Conservation (phyloP, 2,113 vertebrate genomes). For the Protobothrops flavoviridis region DNA sequence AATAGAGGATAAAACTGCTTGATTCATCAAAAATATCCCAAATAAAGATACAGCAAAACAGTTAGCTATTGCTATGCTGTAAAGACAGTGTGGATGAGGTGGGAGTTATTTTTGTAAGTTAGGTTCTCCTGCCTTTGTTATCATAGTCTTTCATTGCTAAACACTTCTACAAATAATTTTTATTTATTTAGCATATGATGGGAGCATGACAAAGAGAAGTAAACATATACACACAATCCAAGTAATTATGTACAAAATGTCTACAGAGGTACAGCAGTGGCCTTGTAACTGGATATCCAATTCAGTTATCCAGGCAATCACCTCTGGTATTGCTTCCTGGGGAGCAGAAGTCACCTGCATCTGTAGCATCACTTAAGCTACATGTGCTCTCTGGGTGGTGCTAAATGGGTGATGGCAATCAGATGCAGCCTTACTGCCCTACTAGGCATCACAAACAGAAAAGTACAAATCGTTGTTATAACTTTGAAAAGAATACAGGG, state of each 20-base stretch:
- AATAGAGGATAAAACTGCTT: conserved; percentile 49
- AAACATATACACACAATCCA: too few species aligned
- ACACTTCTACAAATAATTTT: conserved; percentile 33
- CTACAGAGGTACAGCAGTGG: too few species aligned
- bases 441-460: background rate
- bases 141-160: conserved; percentile 41
- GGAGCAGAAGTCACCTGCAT: too few species aligned
- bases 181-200: background rate
- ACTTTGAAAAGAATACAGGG: background rate
- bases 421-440: background rate
- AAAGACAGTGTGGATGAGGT: conserved; percentile 10
- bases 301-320: too few species aligned
- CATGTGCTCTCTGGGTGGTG: too few species aligned
- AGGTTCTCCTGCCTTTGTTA: conserved; percentile 41
- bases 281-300: too few species aligned
- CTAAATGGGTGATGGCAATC: too few species aligned
- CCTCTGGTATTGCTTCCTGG: too few species aligned
- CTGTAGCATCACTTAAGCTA: too few species aligned
- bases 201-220: too few species aligned
- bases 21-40: conserved; percentile 61
- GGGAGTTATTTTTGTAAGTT: conserved; percentile 35
- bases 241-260: too few species aligned
- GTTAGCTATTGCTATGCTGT: conserved; percentile 35
- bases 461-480: background rate
- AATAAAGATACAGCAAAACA: conserved; percentile 54